Evolutionary conservation across 1,140 invertebrate species (phyloP), one percentile per base, ranked within the genome.

Genomic region (Drosophila kepulauana): DNA sequence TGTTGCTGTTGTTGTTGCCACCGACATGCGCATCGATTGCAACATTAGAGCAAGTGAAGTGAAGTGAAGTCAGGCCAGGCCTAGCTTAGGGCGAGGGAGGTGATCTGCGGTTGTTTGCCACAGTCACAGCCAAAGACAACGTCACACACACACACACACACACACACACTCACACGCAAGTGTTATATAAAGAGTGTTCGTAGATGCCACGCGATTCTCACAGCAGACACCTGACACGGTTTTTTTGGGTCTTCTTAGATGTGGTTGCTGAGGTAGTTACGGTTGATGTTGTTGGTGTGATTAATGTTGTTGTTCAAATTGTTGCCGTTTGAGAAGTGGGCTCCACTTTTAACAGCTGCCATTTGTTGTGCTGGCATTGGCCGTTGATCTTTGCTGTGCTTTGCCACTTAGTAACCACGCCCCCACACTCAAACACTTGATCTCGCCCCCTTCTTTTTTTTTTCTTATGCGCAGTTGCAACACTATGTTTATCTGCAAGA

Each of bases 401-500:
- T 15, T 15, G 57, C 77, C 74, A 87, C 88, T 88, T 62, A 66
- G 52, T 58, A 52, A 67, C 52, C 79, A 67, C 75, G 61, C 74
- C 63, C 57, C n/a, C 25, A 30, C 28, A 25, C 11, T n/a, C 8
- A 52, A 43, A 43, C 65, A 20, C 56, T 70, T 62, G 65, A 41
- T 66, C 57, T 75, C 63, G 56, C 33, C 43, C 20, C 59, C 30
- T 25, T 20, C 16, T 20, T 20, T 20, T 20, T 25, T 25, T 25
- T 25, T 25, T 25, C 20, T 25, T 25, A 25, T 25, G 20, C 20
- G 20, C 73, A 92, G 91, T 64, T 92, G 51, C 91, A 92, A 61
- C 91, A 92, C 49, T 92, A 79, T 62, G 88, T 92, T 28, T 92
- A 92, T 76, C 80, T 92, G 57, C 91, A 92, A 88, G 91, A 92